These are phyloP conservation scores for Enteromius afrohamiltoni DNA, from an alignment of 2,797 vertebrate species.

Conservation along the genomic window DNA sequence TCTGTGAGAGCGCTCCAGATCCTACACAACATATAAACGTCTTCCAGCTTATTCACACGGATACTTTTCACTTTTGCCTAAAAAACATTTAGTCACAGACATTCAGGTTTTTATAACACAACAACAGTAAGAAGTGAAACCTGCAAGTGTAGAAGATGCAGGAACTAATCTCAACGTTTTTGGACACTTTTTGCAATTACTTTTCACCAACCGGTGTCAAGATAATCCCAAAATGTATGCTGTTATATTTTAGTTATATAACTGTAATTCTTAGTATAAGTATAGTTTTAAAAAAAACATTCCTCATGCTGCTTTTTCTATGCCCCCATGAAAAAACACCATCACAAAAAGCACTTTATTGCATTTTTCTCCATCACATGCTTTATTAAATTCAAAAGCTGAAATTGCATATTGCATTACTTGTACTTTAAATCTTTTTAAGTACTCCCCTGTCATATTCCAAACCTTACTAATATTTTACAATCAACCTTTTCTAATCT, in stretches of 20 bases:
- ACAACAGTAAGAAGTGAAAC: too few relatives aligned
- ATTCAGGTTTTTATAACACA: neutral
- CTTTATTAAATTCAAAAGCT: neutral
- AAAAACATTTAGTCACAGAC: neutral
- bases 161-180: too few relatives aligned
- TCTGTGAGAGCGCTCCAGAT: constrained; percentile 91
- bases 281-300: too few relatives aligned
- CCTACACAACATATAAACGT: constrained; percentile 67
- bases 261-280: too few relatives aligned
- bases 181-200: too few relatives aligned
- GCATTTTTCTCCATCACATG: neutral
- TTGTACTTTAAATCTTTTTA: neutral
- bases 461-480: neutral
- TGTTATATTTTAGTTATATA: too few relatives aligned
- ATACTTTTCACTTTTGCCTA: neutral
- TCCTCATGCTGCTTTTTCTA: neutral
- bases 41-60: neutral
- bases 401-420: neutral
- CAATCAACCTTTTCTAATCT: neutral
- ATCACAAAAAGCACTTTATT: neutral
- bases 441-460: neutral
- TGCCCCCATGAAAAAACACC: neutral
- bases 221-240: too few relatives aligned
- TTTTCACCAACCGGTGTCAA: too few relatives aligned
- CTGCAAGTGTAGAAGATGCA: too few relatives aligned